A percentile compares a stretch with the other conserved stretches of the same genome.
These are phyloP conservation scores for Neodiprion virginianus DNA, from an alignment of 1,140 invertebrate species.

Conservation along the genomic window DNA sequence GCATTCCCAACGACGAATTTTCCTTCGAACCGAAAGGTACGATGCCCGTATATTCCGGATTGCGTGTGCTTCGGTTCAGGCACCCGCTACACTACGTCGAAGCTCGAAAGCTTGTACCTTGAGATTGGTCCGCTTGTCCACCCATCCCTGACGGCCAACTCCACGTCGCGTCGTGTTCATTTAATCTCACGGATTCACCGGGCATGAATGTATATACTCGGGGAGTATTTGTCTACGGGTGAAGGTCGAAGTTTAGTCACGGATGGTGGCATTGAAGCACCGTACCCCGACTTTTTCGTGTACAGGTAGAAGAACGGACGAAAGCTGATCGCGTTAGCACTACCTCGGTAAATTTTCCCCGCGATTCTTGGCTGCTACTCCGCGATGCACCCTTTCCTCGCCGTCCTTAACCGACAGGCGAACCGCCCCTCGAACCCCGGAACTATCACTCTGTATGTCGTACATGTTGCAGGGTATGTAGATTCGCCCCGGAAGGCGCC, in stretches of 20 bases:
- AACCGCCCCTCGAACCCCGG: not conserved
- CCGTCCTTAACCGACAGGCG: not conserved
- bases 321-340: not conserved
- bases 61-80: no score
- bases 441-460: not conserved
- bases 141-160: not conserved
- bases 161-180: constrained; percentile 2
- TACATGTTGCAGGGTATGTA: not conserved
- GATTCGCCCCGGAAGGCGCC: not conserved
- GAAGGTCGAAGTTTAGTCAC: not conserved
- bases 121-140: not conserved
- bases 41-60: no score
- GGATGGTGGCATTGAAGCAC: no score
- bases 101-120: constrained; percentile 1
- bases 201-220: no score
- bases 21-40: no score
- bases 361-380: not conserved
- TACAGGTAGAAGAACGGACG: not conserved
- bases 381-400: not conserved
- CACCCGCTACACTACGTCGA: not conserved
- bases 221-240: not conserved
- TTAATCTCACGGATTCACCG: not conserved
- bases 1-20: no score
- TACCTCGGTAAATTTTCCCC: not conserved
- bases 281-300: not conserved